Conservation (phyloP, 2,113 vertebrate genomes). For the Peromyscus leucopus region DNA sequence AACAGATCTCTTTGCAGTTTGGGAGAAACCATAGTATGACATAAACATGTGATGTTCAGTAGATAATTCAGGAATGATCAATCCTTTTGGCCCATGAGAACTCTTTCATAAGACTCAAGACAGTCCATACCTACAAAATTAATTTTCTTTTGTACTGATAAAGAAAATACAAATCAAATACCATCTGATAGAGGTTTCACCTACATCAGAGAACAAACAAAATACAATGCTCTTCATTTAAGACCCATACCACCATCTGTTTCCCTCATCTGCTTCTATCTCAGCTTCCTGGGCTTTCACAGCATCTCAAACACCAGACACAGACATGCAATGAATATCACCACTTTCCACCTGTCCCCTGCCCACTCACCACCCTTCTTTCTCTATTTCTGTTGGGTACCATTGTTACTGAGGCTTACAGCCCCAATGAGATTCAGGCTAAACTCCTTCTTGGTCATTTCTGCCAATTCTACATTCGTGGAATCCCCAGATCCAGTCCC, state of each 20-base stretch:
- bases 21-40: not conserved
- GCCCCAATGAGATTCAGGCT: not conserved
- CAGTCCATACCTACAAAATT: not conserved
- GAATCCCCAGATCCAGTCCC: not conserved
- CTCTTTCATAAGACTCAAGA: not conserved
- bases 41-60: not conserved
- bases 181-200: not conserved
- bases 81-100: not conserved
- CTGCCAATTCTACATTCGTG: not conserved
- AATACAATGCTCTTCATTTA: not conserved
- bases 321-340: not conserved
- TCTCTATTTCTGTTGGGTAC: not conserved
- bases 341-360: fast-evolving
- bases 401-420: not conserved
- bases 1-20: not conserved
- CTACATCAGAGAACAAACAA: not conserved
- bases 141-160: conserved; percentile 25
- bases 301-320: not conserved
- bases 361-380: not conserved
- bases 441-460: not conserved
- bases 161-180: conserved; percentile 26
- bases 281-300: not conserved
- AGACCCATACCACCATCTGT: not conserved
- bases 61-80: not conserved
- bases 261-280: not conserved